Percentiles rank a stretch among this genome's conserved stretches.
Evolutionary conservation across 2,797 vertebrate species (phyloP).

Genomic region (Onychomys torridus): DNA sequence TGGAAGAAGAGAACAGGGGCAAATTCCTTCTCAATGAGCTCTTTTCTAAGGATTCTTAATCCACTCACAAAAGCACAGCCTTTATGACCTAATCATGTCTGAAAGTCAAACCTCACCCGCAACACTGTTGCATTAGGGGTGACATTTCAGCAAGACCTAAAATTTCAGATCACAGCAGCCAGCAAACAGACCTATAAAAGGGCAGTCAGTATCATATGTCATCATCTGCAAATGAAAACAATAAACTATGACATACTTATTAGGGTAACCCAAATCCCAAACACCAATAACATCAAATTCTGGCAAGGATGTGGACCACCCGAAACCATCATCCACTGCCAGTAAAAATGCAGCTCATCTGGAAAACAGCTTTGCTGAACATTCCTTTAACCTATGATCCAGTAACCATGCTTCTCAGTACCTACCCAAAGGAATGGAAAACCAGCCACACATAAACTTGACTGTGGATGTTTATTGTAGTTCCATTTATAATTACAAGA

Average conservation of each 20-base stretch:
- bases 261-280: not conserved
- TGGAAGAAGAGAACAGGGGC: not conserved
- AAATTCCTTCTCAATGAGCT: not conserved
- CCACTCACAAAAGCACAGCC: not conserved
- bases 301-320: not conserved
- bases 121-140: not conserved
- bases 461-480: not conserved
- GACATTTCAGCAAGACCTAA: not conserved
- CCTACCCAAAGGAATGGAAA: not conserved
- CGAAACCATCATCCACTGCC: not conserved
- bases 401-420: not conserved
- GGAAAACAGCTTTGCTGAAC: not conserved
- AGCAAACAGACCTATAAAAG: not conserved
- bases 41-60: not conserved
- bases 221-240: not conserved
- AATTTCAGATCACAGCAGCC: not conserved
- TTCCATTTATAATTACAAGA: not conserved
- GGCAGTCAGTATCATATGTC: not conserved
- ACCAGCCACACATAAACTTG: not conserved
- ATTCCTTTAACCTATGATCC: not conserved
- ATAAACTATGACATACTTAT: not conserved
- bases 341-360: not conserved
- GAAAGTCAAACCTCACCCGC: not conserved
- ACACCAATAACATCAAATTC: not conserved
- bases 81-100: not conserved